phyloP scores from a whole-genome alignment of 2,888 invertebrate genomes.

The Xylophagus ater region DNA sequence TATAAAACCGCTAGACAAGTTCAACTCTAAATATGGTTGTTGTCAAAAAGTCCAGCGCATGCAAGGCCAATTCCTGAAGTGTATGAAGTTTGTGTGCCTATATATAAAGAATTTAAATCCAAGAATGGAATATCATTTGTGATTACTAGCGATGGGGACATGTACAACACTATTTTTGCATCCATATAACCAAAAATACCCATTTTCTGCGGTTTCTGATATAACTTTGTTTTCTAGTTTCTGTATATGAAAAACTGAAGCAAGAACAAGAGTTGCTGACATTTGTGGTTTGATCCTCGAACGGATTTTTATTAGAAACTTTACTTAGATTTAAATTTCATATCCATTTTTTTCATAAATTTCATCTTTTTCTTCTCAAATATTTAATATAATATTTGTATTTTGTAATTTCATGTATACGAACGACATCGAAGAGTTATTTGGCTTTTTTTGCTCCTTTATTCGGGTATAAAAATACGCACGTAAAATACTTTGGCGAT shows the following conservation, averaged over 20 bases:
- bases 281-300: neutral
- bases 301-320: neutral
- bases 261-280: neutral
- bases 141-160: neutral
- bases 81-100: neutral
- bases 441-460: too few species aligned
- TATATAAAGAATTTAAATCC: neutral
- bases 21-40: slow-evolving; percentile 13
- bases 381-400: too few species aligned
- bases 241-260: too few species aligned
- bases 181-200: neutral
- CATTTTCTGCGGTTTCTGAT: neutral
- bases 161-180: neutral
- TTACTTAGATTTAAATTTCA: neutral
- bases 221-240: too few species aligned
- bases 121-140: neutral
- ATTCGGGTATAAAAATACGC: too few species aligned
- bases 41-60: slow-evolving; percentile 6
- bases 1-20: slow-evolving; percentile 13
- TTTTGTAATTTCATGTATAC: too few species aligned
- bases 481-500: too few species aligned
- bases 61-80: slow-evolving; percentile 1
- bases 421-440: too few species aligned
- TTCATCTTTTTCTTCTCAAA: neutral
- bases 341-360: neutral